Evolutionary conservation across 2,888 invertebrate species (phyloP).

Genomic region (Rambutsinella grinnellia): DNA sequence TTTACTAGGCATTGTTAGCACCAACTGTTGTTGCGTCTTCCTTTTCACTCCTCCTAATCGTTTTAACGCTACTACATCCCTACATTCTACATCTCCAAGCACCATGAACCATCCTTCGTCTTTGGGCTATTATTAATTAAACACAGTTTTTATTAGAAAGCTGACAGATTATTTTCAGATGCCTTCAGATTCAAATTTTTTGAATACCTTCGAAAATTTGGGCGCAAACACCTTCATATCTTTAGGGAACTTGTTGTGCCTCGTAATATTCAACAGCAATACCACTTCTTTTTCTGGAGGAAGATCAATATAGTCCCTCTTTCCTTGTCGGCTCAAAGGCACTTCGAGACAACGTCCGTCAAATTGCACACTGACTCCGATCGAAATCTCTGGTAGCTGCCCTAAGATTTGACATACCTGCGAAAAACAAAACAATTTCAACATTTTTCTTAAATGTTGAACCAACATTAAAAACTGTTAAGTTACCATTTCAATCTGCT

Average conservation of each 20-base stretch:
- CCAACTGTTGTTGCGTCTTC: conserved; percentile 58
- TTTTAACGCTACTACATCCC: conserved; percentile 86
- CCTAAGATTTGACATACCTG: conserved; percentile 69
- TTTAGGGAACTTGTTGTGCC: conserved; percentile 67
- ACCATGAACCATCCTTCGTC: conserved; percentile 96
- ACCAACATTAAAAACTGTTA: neutral
- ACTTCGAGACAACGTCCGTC: conserved; percentile 52
- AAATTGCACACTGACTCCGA: conserved; percentile 64
- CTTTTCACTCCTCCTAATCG: conserved; percentile 74
- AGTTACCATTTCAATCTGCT: conserved; percentile 56
- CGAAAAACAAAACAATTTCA: neutral
- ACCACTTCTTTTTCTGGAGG: conserved; percentile 60
- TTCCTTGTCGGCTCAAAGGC: conserved; percentile 30
- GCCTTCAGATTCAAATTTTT: too few relatives aligned
- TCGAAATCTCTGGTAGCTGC: conserved; percentile 68
- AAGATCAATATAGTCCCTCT: conserved; percentile 56
- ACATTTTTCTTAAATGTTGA: too few relatives aligned
- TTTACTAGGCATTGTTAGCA: conserved; percentile 54
- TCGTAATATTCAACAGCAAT: conserved; percentile 46
- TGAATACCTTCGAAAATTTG: conserved; percentile 80
- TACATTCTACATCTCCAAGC: conserved; percentile 79
- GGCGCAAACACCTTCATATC: conserved; percentile 81
- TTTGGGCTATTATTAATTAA: conserved; percentile 72
- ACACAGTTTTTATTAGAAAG: too few relatives aligned
- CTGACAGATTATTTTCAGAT: too few relatives aligned